Evolutionary conservation across 2,888 invertebrate species (phyloP), one percentile per base, ranked within the genome.

Genomic region (Gymnocheta viridis): DNA sequence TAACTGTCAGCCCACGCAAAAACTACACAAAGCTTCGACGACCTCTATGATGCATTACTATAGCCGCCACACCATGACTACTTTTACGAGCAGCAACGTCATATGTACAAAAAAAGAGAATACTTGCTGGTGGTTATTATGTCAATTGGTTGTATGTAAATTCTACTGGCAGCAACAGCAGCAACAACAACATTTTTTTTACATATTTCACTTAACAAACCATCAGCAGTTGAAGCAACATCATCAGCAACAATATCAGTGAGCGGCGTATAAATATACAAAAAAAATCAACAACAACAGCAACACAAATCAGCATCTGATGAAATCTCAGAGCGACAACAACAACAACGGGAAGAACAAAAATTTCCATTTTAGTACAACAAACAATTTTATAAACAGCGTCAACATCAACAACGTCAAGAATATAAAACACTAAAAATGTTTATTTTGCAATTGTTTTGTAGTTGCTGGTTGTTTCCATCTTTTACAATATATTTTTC

Each of bases 361-460:
- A n/a, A 84, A 84, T 84, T 85, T 72, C 82, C 85, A 85, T 85
- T 82, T 85, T 67, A 79, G 73, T 81, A 84, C 70, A 77, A 69
- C 82, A 84, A 84, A 80, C 72, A 84, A 80, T 73, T 69, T 67
- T 80, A 79, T 70, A 72, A 74, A 69, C 76, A 85, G 70, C 85
- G 74, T 58, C 73, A 70, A 24, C 76, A 77, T 47, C 38, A 82
- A 66, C 38, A 82, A 66, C 72, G 88, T 87, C 87, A 90, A 90
- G 88, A 90, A 91, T 76, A 82, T 74, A 76, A 82, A 82, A 82
- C 62, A 82, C 81, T 76, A 80, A 80, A 73, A 73, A 70, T 73
- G 64, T 80, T 80, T 81, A 81, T 82, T 82, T 77, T 80, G 73
- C 80, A 80, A 82, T 82, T 85, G 73, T 72, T 67, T 81, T 72